These are phyloP conservation scores for Nasonia giraulti DNA, from an alignment of 1,140 invertebrate genomes.

Conservation along the genomic window DNA sequence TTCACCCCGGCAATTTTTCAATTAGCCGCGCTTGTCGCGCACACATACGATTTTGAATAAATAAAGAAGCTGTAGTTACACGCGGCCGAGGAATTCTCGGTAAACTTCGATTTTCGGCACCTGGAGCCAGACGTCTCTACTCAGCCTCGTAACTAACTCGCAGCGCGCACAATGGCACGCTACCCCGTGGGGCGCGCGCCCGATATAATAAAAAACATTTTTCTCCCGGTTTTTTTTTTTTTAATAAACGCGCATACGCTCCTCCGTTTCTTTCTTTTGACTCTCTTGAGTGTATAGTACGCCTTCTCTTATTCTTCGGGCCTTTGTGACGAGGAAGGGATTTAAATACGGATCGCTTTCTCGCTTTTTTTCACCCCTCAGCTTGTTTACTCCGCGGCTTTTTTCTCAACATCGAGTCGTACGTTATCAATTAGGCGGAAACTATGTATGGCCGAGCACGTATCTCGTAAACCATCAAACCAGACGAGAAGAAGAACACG, in stretches of 20 bases:
- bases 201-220: slow-evolving; percentile 30
- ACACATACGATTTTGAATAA: too few species aligned
- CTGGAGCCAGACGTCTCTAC: slow-evolving; percentile 5
- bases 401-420: neutral
- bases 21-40: neutral
- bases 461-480: neutral
- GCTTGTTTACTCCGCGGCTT: neutral
- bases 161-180: neutral
- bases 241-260: slow-evolving; percentile 5
- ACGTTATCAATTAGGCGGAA: neutral
- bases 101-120: slow-evolving; percentile 28
- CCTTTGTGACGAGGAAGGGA: neutral
- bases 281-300: neutral
- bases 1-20: neutral
- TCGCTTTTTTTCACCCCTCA: neutral
- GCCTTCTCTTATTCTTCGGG: slow-evolving; percentile 6
- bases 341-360: neutral
- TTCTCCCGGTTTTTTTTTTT: slow-evolving; percentile 25
- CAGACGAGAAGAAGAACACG: neutral
- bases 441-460: neutral
- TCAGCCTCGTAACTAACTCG: neutral
- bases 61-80: too few species aligned
- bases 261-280: slow-evolving; percentile 5
- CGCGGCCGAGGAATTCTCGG: slow-evolving; percentile 33
- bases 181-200: neutral